Evolutionary conservation across 2,888 invertebrate species (phyloP), one percentile per base, ranked within the genome.

Genomic region (Seira musarum): DNA sequence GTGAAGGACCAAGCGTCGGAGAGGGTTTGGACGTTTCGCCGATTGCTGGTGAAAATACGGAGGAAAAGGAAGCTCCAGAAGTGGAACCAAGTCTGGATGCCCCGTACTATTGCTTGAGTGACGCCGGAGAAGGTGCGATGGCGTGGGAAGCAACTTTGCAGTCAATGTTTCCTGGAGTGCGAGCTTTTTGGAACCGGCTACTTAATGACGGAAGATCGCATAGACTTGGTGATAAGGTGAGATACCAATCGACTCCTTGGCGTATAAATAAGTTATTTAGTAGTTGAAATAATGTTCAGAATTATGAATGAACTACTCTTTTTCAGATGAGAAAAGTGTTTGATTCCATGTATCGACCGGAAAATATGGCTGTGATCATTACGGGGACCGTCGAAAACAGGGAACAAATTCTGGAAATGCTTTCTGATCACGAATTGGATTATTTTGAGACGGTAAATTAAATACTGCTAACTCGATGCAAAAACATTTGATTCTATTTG

Each of bases 311-410:
- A n/a, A n/a, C 15, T 35, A 25, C 46, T 46, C 6, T 10, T n/a
- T n/a, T n/a, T n/a, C 87, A 94, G 94, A 93, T 95, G 22, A 91
- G 91, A 84, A 90, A 92, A 19, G 97, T 93, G 88, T 97, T 97
- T 88, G 93, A 93, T 87, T 91, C 93, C 80, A 96, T 95, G 89
- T 98, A 97, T 89, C 91, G 96, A n/a, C 93, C 97, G 1, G 96
- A 96, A 89, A 98, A 98, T 89, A 89, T 97, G 81, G 93, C 94
- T 49, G 90, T 97, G 5, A 93, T 96, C 70, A 92, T 97, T 71
- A 93, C 94, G 10, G 97, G 97, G 19, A 78, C 79, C 10, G 22
- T 85, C 15, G 70, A 84, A 22, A 81, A 81, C 22, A 63, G 61
- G 8, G 81, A 81, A n/a, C 83, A 83, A 24, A 79, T 86, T 67